These are phyloP conservation scores for Kobus ellipsiprymnus DNA, from an alignment of 2,113 vertebrate genomes.

Conservation along the genomic window DNA sequence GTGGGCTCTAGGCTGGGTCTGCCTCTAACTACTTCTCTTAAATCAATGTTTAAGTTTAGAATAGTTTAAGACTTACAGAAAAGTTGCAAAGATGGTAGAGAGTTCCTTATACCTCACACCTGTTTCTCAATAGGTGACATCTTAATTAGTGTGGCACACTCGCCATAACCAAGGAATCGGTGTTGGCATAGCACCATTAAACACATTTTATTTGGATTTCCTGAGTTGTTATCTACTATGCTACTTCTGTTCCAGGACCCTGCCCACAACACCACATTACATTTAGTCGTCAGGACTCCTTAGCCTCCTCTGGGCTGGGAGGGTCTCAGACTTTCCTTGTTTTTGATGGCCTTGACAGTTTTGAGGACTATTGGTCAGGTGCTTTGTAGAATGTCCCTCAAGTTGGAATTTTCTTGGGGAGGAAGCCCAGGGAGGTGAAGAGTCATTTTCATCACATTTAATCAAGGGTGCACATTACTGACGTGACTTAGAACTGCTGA, in stretches of 20 bases:
- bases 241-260: background rate
- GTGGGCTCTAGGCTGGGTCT: background rate
- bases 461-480: background rate
- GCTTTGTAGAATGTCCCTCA: background rate
- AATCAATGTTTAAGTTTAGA: background rate
- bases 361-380: background rate
- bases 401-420: background rate
- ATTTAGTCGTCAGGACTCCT: background rate
- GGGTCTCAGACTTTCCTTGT: background rate
- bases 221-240: background rate
- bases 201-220: background rate
- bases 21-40: accelerated
- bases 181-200: background rate
- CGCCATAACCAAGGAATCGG: background rate
- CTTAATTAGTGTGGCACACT: background rate
- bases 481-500: accelerated
- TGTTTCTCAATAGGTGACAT: background rate
- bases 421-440: background rate
- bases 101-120: background rate
- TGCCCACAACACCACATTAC: too few relatives aligned
- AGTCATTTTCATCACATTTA: background rate
- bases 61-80: background rate
- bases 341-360: background rate
- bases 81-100: background rate
- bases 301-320: background rate